Conservation (phyloP, 1,140 invertebrate genomes). For the Callitettix versicolor region DNA sequence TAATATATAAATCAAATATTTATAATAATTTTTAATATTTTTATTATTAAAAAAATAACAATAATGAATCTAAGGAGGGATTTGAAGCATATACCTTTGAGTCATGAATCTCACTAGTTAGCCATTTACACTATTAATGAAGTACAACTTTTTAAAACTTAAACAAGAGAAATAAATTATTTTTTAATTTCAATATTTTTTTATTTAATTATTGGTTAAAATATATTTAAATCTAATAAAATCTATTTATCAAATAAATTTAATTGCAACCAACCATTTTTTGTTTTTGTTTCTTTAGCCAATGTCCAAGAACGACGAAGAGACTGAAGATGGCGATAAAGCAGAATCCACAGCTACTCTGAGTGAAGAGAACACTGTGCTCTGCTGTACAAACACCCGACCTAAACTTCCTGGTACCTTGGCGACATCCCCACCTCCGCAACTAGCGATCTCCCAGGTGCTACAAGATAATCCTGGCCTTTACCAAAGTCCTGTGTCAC, state of each 20-base stretch:
- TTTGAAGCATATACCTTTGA: too few relatives aligned
- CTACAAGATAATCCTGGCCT: conserved; percentile 5
- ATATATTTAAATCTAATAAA: not conserved
- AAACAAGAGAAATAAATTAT: too few relatives aligned
- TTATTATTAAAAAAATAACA: too few relatives aligned
- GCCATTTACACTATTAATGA: too few relatives aligned
- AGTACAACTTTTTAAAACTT: too few relatives aligned
- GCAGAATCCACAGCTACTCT: conserved; percentile 14
- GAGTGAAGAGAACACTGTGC: conserved; percentile 30
- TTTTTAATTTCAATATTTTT: too few relatives aligned
- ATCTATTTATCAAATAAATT: not conserved
- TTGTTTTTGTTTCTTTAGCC: conserved; percentile 27
- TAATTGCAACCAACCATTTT: not conserved
- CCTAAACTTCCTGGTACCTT: conserved; percentile 18
- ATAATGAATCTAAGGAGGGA: too few relatives aligned
- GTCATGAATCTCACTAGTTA: too few relatives aligned
- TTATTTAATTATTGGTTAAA: too few relatives aligned
- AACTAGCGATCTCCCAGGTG: conserved; percentile 32
- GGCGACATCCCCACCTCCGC: conserved; percentile 30
- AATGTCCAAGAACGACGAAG: conserved; percentile 38
- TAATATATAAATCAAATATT: too few relatives aligned
- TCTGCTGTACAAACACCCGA: conserved; percentile 8
- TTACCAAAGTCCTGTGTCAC: conserved; percentile 22
- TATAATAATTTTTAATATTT: too few relatives aligned
- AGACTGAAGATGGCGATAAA: conserved; percentile 17